Conservation (phyloP, 2,797 vertebrate genomes). For the Scarus forsteni region DNA sequence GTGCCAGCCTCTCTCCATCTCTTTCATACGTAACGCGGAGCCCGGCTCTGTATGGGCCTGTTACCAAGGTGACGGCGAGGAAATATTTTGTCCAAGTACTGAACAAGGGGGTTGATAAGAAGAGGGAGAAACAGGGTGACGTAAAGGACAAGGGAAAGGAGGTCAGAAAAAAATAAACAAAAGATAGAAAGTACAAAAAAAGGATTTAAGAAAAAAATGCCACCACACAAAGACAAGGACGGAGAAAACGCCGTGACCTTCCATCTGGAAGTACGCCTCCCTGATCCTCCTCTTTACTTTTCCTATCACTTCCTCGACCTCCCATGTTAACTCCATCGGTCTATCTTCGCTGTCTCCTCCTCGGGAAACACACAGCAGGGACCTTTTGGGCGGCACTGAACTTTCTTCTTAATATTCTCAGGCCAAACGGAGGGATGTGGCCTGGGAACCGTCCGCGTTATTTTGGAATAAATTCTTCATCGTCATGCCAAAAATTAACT, state of each 20-base stretch:
- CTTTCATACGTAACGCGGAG: constrained; percentile 57
- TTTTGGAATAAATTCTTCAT: neutral
- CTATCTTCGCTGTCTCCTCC: constrained; percentile 18
- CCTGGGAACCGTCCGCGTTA: neutral
- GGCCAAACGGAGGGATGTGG: constrained; percentile 4
- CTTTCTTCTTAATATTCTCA: constrained; percentile 1
- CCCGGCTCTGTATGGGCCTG: constrained; percentile 70
- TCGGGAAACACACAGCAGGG: constrained; percentile 20
- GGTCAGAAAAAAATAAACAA: constrained; percentile 6
- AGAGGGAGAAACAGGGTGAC: constrained; percentile 22
- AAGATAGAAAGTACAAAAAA: neutral
- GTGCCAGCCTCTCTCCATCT: constrained; percentile 32
- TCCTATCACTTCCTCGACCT: constrained; percentile 29
- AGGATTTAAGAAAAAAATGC: neutral
- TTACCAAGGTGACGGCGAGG: constrained; percentile 80
- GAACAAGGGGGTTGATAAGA: constrained; percentile 62
- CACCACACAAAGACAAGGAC: neutral
- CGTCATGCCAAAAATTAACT: neutral
- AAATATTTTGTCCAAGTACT: constrained; percentile 73
- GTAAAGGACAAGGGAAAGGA: constrained; percentile 26
- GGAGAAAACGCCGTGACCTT: constrained; percentile 44
- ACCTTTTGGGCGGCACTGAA: constrained; percentile 36
- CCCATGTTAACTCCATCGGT: constrained; percentile 15
- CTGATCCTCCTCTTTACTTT: constrained; percentile 33
- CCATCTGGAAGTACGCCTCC: constrained; percentile 26